Conservation (phyloP, 2,888 invertebrate genomes). For the Emmelina monodactyla region DNA sequence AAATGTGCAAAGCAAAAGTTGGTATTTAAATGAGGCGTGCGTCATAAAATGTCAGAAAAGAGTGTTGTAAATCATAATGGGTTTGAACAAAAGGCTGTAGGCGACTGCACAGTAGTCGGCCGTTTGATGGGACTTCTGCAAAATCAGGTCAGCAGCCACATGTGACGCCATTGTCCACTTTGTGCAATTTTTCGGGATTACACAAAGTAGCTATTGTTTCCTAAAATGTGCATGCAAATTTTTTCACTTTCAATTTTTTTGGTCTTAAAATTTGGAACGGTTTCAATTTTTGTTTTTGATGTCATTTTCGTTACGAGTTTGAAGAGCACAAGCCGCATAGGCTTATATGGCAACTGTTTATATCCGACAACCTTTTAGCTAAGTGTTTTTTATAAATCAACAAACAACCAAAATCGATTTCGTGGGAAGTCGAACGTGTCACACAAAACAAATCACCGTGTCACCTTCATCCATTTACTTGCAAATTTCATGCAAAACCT, state of each 20-base stretch:
- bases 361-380: no score
- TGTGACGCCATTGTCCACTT: constrained; percentile 49
- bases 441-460: constrained; percentile 56
- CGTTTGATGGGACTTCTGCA: constrained; percentile 32
- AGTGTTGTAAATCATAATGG: constrained; percentile 61
- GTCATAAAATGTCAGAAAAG: constrained; percentile 58
- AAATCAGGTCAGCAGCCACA: constrained; percentile 64
- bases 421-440: constrained; percentile 48
- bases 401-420: constrained; percentile 24
- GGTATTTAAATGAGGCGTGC: constrained; percentile 58
- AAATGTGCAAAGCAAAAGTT: constrained; percentile 59
- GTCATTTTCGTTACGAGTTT: constrained; percentile 8
- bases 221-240: constrained; percentile 42
- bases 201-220: constrained; percentile 35
- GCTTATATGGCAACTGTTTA: no score
- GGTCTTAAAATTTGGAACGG: constrained; percentile 12
- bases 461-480: constrained; percentile 61
- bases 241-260: constrained; percentile 33
- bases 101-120: constrained; percentile 36
- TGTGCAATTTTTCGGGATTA: constrained; percentile 59
- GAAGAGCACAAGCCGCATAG: no score
- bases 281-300: constrained; percentile 23
- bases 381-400: not conserved
- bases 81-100: constrained; percentile 42
- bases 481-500: constrained; percentile 63